Evolutionary conservation across 2,888 invertebrate species (phyloP).

Genomic region (Callosobruchus maculatus): DNA sequence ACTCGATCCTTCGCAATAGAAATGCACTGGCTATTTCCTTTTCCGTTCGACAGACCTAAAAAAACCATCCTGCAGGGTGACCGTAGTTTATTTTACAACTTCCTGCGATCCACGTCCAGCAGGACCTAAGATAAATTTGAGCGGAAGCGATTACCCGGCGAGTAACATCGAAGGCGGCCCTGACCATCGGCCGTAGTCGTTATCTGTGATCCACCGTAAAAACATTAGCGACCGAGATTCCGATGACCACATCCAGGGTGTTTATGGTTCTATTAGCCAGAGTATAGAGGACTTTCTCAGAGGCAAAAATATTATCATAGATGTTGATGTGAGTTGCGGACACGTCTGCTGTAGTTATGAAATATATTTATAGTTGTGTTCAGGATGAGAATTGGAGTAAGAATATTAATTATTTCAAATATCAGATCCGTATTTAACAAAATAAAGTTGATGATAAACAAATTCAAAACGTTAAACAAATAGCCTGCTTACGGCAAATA

Average conservation of each 20-base stretch:
- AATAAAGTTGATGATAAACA: too few relatives aligned
- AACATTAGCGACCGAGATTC: not conserved
- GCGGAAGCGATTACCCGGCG: not conserved
- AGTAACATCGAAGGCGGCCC: not conserved
- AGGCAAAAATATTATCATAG: too few relatives aligned
- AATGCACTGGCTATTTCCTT: not conserved
- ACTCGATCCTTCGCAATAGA: not conserved
- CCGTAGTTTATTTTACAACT: slow-evolving; percentile 1
- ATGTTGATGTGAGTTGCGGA: too few relatives aligned
- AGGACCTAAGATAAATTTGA: not conserved
- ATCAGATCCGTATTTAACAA: too few relatives aligned
- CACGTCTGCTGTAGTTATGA: too few relatives aligned
- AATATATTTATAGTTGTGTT: too few relatives aligned
- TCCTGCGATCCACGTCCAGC: not conserved
- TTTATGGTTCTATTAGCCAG: not conserved
- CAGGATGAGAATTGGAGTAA: too few relatives aligned
- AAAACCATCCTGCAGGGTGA: not conserved
- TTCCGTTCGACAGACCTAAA: not conserved
- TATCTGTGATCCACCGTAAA: not conserved
- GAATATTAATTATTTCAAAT: too few relatives aligned
- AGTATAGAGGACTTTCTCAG: not conserved
- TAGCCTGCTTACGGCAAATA: too few relatives aligned
- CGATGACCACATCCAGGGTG: not conserved
- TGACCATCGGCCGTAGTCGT: not conserved
- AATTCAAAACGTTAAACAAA: too few relatives aligned